phyloP scores from a whole-genome alignment of 1,140 invertebrate species.

The Kradibia gibbosae region DNA sequence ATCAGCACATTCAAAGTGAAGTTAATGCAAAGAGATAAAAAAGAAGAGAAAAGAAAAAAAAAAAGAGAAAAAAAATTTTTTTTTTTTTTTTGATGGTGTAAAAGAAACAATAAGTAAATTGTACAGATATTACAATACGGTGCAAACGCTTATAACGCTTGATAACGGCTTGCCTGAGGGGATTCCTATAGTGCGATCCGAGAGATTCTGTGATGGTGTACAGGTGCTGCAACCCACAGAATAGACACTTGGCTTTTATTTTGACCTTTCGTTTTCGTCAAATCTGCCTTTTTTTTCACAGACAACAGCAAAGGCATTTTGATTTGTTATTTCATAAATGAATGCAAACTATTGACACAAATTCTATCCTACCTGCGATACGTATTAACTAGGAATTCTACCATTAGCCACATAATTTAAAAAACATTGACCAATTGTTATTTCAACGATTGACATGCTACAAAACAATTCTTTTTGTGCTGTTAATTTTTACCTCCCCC shows the following conservation, averaged over 20 bases:
- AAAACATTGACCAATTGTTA: background rate
- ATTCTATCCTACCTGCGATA: background rate
- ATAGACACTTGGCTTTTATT: slow-evolving; percentile 53
- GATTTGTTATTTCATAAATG: background rate
- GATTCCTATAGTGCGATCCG: slow-evolving; percentile 78
- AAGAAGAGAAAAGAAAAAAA: slow-evolving; percentile 12
- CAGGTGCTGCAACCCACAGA: slow-evolving; percentile 82
- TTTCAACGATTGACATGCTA: background rate
- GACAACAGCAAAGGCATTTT: background rate
- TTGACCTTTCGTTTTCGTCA: slow-evolving; percentile 17
- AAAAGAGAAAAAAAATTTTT: background rate
- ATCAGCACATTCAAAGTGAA: slow-evolving; percentile 59
- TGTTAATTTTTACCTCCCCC: background rate
- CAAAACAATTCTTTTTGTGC: background rate
- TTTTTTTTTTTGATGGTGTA: no score
- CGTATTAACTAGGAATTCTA: background rate
- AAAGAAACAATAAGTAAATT: slow-evolving; percentile 16
- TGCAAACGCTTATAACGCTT: slow-evolving; percentile 69
- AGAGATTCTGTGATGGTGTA: slow-evolving; percentile 67
- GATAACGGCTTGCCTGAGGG: slow-evolving; percentile 82
- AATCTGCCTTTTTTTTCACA: background rate
- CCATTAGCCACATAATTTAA: background rate
- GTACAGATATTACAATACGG: background rate
- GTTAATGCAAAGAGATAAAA: slow-evolving; percentile 14
- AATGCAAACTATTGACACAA: background rate